phyloP scores from a whole-genome alignment of 1,140 invertebrate genomes.

The Penaeus chinensis region DNA sequence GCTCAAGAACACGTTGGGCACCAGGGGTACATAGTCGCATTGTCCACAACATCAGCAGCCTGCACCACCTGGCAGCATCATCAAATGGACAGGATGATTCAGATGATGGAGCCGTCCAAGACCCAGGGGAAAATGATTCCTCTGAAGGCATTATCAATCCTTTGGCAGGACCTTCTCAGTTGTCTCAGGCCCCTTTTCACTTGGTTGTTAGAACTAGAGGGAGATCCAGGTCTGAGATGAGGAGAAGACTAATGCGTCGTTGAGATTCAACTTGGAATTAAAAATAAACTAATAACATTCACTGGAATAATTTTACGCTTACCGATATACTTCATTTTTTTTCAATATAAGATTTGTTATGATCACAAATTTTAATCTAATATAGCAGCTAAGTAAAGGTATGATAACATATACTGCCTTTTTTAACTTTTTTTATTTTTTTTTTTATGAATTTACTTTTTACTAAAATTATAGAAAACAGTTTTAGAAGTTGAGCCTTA shows the following conservation, averaged over 20 bases:
- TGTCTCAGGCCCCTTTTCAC: constrained; percentile 23
- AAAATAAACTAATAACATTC: constrained; percentile 12
- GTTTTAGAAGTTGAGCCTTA: too few species aligned
- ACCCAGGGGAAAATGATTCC: neutral
- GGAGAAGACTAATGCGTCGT: neutral
- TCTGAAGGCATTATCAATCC: constrained; percentile 20
- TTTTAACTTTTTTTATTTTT: too few species aligned
- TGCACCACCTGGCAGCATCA: constrained; percentile 32
- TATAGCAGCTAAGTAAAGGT: too few species aligned
- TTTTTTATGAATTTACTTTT: too few species aligned
- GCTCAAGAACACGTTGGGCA: constrained; percentile 40
- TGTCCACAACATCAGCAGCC: constrained; percentile 42
- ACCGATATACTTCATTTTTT: too few species aligned
- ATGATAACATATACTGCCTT: too few species aligned
- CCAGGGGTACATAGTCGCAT: constrained; percentile 42
- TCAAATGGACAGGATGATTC: constrained; percentile 18
- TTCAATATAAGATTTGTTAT: too few species aligned
- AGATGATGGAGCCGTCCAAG: neutral
- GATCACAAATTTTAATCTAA: too few species aligned
- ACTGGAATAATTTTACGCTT: constrained; percentile 1
- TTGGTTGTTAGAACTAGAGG: constrained; percentile 24
- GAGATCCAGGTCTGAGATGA: neutral
- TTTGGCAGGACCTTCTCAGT: constrained; percentile 11
- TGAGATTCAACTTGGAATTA: neutral
- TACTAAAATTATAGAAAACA: too few species aligned